Percentiles rank a stretch among this genome's conserved stretches.
phyloP scores from a whole-genome alignment of 2,888 invertebrate species.

The Orchestes rusci region DNA sequence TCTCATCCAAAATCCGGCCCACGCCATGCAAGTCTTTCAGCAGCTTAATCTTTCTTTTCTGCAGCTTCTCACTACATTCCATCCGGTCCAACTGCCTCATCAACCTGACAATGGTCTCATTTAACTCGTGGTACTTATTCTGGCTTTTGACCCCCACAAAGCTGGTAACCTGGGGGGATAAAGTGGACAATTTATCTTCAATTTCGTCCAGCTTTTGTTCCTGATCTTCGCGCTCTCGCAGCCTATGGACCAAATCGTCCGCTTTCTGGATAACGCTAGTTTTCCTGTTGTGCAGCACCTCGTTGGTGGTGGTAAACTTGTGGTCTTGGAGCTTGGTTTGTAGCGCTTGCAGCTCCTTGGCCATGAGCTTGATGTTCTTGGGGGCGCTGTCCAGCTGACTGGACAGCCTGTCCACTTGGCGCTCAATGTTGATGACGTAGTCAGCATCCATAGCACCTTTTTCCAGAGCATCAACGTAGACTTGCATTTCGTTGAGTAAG shows the following conservation, averaged over 20 bases:
- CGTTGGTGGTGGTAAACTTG: slow-evolving; percentile 11
- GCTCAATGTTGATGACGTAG: slow-evolving; percentile 25
- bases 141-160: slow-evolving; percentile 27
- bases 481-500: slow-evolving; percentile 27
- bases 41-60: slow-evolving; percentile 26
- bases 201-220: slow-evolving; percentile 18
- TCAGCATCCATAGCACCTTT: slow-evolving; percentile 27
- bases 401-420: slow-evolving; percentile 6
- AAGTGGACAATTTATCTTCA: slow-evolving; percentile 22
- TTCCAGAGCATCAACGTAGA: slow-evolving; percentile 26
- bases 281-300: slow-evolving; percentile 18
- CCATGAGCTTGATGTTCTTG: slow-evolving; percentile 10
- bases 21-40: slow-evolving; percentile 27
- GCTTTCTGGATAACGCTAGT: slow-evolving; percentile 20
- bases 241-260: slow-evolving; percentile 14
- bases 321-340: slow-evolving; percentile 16
- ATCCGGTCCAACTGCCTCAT: slow-evolving; percentile 27
- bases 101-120: slow-evolving; percentile 24
- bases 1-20: slow-evolving; percentile 27
- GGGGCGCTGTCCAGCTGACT: slow-evolving; percentile 1
- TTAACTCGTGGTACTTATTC: slow-evolving; percentile 27
- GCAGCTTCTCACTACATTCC: slow-evolving; percentile 14
- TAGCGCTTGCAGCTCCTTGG: slow-evolving; percentile 12
- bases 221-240: slow-evolving; percentile 15
- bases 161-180: slow-evolving; percentile 23